Evolutionary conservation across 1,140 invertebrate species (phyloP).

Genomic region (Sipha flava): DNA sequence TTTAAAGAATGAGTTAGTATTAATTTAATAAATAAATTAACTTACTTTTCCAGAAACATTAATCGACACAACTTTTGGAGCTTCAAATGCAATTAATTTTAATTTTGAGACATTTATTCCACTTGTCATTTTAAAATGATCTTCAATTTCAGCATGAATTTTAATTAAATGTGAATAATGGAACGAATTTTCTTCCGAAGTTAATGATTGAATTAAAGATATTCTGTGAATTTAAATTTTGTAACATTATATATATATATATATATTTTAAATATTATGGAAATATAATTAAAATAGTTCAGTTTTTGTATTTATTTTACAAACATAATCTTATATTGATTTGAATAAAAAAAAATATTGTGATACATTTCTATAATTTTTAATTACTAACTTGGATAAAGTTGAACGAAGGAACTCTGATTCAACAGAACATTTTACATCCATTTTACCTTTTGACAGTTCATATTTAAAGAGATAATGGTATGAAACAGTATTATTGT

Average conservation of each 20-base stretch:
- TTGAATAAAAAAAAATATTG: neutral
- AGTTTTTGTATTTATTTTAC: too few relatives aligned
- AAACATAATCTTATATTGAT: too few relatives aligned
- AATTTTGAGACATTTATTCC: slow-evolving; percentile 25
- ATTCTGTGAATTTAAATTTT: neutral
- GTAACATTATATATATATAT: neutral
- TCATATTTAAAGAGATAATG: slow-evolving; percentile 10
- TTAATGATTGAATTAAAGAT: neutral
- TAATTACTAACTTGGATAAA: neutral
- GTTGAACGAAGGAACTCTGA: slow-evolving; percentile 11
- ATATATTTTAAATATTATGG: too few relatives aligned
- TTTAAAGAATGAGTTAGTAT: neutral
- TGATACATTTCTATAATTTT: neutral
- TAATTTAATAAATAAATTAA: neutral
- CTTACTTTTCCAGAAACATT: slow-evolving; percentile 17
- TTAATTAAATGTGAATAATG: slow-evolving; percentile 25
- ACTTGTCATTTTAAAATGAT: slow-evolving; percentile 9
- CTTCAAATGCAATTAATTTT: slow-evolving; percentile 11
- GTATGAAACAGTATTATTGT: slow-evolving; percentile 17
- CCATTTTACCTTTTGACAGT: slow-evolving; percentile 1
- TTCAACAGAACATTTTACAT: neutral
- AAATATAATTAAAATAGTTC: too few relatives aligned
- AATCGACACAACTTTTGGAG: neutral
- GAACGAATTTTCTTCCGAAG: neutral
- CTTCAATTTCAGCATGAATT: slow-evolving; percentile 8